Evolutionary conservation across 1,140 invertebrate genomes (phyloP).

Genomic region (Panagrolaimus sp.): DNA sequence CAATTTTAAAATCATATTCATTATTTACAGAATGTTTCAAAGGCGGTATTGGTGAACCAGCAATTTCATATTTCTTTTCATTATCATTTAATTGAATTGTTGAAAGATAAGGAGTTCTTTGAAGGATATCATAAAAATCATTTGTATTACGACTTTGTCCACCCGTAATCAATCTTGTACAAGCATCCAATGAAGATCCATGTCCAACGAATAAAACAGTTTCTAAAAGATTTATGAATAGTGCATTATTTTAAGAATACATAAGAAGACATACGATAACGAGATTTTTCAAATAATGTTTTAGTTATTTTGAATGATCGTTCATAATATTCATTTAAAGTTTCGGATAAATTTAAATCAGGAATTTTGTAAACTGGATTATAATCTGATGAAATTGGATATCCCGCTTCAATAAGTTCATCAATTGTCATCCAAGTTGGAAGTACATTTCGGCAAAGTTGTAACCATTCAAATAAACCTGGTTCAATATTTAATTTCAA

Average conservation of each 20-base stretch:
- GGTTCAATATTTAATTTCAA: slow-evolving; percentile 17
- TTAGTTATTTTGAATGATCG: slow-evolving; percentile 7
- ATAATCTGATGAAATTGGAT: slow-evolving; percentile 8
- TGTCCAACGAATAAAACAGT: slow-evolving; percentile 13
- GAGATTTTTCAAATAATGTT: neutral
- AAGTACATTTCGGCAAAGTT: neutral
- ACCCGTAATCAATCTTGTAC: slow-evolving; percentile 3
- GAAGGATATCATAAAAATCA: slow-evolving; percentile 16
- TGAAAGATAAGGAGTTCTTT: slow-evolving; percentile 13
- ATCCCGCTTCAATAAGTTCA: slow-evolving; percentile 15
- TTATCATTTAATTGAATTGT: slow-evolving; percentile 9
- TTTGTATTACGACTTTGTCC: slow-evolving; percentile 9
- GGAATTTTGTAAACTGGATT: neutral
- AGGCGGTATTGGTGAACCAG: slow-evolving; percentile 3
- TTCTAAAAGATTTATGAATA: slow-evolving; percentile 10
- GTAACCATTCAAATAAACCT: slow-evolving; percentile 25
- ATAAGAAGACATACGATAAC: neutral
- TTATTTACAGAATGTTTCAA: slow-evolving; percentile 13
- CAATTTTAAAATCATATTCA: slow-evolving; percentile 9
- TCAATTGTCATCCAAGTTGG: slow-evolving; percentile 11
- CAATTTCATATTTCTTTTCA: neutral
- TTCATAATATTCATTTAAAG: slow-evolving; percentile 10
- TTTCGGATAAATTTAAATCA: slow-evolving; percentile 9
- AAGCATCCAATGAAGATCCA: slow-evolving; percentile 9
- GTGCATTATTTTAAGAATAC: neutral